Base-by-base conservation (phyloP, 92 coral and sea anemone species). In the Epizoanthus ramosus region DNA sequence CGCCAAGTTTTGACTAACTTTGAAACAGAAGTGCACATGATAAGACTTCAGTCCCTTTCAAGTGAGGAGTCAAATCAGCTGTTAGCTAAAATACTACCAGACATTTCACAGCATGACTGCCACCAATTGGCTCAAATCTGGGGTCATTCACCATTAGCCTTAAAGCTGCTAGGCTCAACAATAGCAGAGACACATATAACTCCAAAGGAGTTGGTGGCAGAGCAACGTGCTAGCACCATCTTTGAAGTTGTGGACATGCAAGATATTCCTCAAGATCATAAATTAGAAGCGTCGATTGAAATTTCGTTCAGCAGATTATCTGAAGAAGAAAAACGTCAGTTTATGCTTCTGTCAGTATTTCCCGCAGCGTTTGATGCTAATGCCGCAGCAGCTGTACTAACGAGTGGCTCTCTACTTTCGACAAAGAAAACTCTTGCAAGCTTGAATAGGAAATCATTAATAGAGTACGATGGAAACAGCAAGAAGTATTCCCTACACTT, bases 81-180 rank as follows among this genome's bases (percentile, higher is more conserved):
- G 0, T 33, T 64, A 23, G 41, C 4, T 25, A 64, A 64, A 25
- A 10, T 64, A 8, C 41, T 64, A 25, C 39, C 69, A 23, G 68
- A 31, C 33, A 63, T 63, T 63, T 63, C 68, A 21, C 68, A 63
- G 68, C 6, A 63, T 21, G 68, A 63, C 33, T 63, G 68, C n/a
- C 25, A 63, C 18, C 68, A 63, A 63, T n/a, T 63, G 68, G 68
- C 68, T 23, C 5, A 18, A 33, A 16, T 63, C 4, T 63, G 68
- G 68, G 68, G 68, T 23, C 5, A 25, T 23, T 63, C 68, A 24
- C 68, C 68, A 63, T 63, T 63, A 63, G 68, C 68, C 5, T 63
- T 63, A 63, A 24, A 63, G 17, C 68, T 63, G 24, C 6, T 63
- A 21, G 68, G 68, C 39, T 63, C 68, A 13, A 24, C 68, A 63